phyloP scores from a whole-genome alignment of 1,140 invertebrate species.

The Protaetia brevitarsis region DNA sequence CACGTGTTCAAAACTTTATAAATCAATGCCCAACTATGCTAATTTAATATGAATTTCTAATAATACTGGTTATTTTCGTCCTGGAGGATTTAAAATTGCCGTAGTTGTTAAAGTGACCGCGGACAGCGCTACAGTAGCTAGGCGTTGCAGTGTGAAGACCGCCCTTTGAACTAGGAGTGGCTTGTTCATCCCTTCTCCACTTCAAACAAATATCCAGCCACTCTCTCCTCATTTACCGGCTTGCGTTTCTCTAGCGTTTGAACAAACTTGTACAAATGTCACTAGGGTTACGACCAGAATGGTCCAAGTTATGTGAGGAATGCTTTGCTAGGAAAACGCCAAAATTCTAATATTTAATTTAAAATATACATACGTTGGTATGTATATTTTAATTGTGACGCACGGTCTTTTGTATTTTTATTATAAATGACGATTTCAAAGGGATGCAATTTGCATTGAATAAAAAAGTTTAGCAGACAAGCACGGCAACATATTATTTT shows the following conservation, averaged over 20 bases:
- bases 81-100: constrained; percentile 1
- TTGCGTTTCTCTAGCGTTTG: background rate
- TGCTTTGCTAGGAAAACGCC: background rate
- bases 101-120: constrained; percentile 28
- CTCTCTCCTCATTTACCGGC: constrained; percentile 23
- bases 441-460: no score
- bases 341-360: background rate
- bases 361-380: no score
- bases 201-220: constrained; percentile 19
- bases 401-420: no score
- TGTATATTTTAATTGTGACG: no score
- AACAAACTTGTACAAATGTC: constrained; percentile 19
- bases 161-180: constrained; percentile 35
- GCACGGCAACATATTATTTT: no score
- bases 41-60: background rate
- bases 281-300: constrained; percentile 9
- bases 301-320: background rate
- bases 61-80: background rate
- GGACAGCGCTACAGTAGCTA: constrained; percentile 29
- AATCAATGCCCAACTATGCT: background rate
- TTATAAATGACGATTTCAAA: no score
- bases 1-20: background rate
- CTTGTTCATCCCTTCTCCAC: constrained; percentile 26
- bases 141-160: constrained; percentile 30
- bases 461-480: no score